Evolutionary conservation across 2,888 invertebrate genomes (phyloP).

Genomic region (Hipparchia sbordonii): DNA sequence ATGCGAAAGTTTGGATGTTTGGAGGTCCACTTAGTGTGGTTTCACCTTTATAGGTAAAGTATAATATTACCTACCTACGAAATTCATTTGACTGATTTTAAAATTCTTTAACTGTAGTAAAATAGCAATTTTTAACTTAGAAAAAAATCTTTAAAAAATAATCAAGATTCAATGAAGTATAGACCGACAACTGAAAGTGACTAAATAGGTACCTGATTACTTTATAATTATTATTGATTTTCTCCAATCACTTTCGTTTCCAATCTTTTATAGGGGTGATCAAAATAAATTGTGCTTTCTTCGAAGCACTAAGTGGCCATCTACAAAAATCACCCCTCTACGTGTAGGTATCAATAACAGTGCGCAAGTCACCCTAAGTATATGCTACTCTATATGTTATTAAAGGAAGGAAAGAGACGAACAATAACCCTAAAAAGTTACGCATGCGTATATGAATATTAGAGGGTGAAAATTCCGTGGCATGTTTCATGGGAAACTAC

Average conservation of each 20-base stretch:
- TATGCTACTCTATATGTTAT: slow-evolving; percentile 52
- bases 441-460: slow-evolving; percentile 65
- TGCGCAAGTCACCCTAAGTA: slow-evolving; percentile 69
- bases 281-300: neutral
- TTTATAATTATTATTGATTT: neutral
- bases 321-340: slow-evolving; percentile 14
- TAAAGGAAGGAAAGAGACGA: slow-evolving; percentile 51
- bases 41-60: too few relatives aligned
- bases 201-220: too few relatives aligned
- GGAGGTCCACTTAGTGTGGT: too few relatives aligned
- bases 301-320: slow-evolving; percentile 2
- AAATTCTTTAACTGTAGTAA: too few relatives aligned
- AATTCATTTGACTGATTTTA: too few relatives aligned
- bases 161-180: too few relatives aligned
- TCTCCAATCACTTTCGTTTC: neutral
- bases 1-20: too few relatives aligned
- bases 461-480: slow-evolving; percentile 40
- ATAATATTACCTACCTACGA: too few relatives aligned
- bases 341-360: slow-evolving; percentile 70
- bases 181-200: too few relatives aligned
- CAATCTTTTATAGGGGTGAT: neutral
- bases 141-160: too few relatives aligned
- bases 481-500: slow-evolving; percentile 36
- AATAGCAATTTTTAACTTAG: too few relatives aligned
- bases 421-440: slow-evolving; percentile 62